These are phyloP conservation scores for Volucella zonaria DNA, from an alignment of 2,888 invertebrate genomes.

Conservation along the genomic window DNA sequence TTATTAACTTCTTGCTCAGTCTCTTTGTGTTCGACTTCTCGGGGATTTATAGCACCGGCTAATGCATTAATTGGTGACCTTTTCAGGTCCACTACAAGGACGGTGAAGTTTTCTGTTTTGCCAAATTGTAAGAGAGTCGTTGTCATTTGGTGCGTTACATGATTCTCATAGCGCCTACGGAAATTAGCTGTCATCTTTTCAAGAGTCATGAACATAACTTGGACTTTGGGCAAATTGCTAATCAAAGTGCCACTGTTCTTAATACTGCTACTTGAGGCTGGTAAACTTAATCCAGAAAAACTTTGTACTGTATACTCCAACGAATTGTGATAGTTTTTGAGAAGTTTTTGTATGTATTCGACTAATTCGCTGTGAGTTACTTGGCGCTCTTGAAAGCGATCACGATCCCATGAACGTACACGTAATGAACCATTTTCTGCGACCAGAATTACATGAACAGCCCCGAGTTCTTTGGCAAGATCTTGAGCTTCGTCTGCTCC, in stretches of 20 bases:
- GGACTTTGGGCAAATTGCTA: slow-evolving; percentile 83
- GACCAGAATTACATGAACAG: slow-evolving; percentile 85
- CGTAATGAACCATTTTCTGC: slow-evolving; percentile 81
- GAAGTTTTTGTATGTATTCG: slow-evolving; percentile 88
- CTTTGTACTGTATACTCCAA: slow-evolving; percentile 78
- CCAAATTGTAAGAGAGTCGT: slow-evolving; percentile 85
- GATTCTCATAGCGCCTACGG: slow-evolving; percentile 87
- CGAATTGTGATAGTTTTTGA: slow-evolving; percentile 83
- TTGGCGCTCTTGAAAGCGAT: slow-evolving; percentile 87
- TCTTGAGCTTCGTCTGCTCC: slow-evolving; percentile 87
- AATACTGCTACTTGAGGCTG: slow-evolving; percentile 76
- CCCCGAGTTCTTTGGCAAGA: slow-evolving; percentile 85
- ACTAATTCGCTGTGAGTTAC: slow-evolving; percentile 86
- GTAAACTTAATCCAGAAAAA: slow-evolving; percentile 76
- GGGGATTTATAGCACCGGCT: slow-evolving; percentile 82
- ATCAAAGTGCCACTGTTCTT: slow-evolving; percentile 78
- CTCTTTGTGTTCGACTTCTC: slow-evolving; percentile 83
- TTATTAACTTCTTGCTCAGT: slow-evolving; percentile 83
- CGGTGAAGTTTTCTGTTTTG: slow-evolving; percentile 85
- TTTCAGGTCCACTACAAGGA: slow-evolving; percentile 87
- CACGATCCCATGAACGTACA: slow-evolving; percentile 85
- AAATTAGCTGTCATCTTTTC: slow-evolving; percentile 87
- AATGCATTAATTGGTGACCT: slow-evolving; percentile 84
- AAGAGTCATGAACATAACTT: slow-evolving; percentile 86
- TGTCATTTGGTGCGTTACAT: slow-evolving; percentile 86